These are phyloP conservation scores for Gastracanthus pulcherrimus DNA, from an alignment of 2,888 invertebrate genomes.

Conservation along the genomic window DNA sequence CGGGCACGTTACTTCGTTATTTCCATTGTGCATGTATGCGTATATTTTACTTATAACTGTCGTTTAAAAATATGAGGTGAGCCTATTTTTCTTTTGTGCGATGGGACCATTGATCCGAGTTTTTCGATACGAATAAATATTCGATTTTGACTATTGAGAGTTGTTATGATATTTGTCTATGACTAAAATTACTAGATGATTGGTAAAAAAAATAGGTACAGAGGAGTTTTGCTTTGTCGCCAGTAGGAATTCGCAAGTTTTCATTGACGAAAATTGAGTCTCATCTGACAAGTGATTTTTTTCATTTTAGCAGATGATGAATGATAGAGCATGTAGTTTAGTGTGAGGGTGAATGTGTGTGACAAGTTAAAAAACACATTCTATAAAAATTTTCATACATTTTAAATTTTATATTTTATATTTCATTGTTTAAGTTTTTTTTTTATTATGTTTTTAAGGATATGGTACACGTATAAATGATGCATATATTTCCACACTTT, in stretches of 20 bases:
- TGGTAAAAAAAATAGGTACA: background rate
- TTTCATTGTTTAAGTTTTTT: constrained; percentile 23
- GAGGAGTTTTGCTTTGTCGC: background rate
- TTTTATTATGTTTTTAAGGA: constrained; percentile 11
- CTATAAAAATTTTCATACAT: constrained; percentile 1
- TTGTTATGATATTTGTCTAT: no score
- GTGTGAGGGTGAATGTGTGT: constrained; percentile 23
- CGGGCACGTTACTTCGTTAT: background rate
- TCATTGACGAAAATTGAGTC: constrained; percentile 6
- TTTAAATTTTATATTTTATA: constrained; percentile 28
- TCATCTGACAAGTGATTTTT: constrained; percentile 11
- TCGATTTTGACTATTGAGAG: no score
- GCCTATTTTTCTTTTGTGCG: background rate
- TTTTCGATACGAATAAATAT: no score
- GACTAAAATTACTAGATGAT: no score
- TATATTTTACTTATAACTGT: background rate
- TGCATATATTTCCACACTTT: background rate
- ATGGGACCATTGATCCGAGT: no score
- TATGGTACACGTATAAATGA: constrained; percentile 6
- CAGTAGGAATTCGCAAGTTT: background rate
- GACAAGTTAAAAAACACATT: constrained; percentile 31
- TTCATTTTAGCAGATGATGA: constrained; percentile 30
- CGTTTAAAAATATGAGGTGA: background rate
- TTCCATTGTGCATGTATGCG: background rate
- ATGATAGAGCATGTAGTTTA: constrained; percentile 20